Conservation (phyloP, 2,888 invertebrate genomes). For the Arge pagana region DNA sequence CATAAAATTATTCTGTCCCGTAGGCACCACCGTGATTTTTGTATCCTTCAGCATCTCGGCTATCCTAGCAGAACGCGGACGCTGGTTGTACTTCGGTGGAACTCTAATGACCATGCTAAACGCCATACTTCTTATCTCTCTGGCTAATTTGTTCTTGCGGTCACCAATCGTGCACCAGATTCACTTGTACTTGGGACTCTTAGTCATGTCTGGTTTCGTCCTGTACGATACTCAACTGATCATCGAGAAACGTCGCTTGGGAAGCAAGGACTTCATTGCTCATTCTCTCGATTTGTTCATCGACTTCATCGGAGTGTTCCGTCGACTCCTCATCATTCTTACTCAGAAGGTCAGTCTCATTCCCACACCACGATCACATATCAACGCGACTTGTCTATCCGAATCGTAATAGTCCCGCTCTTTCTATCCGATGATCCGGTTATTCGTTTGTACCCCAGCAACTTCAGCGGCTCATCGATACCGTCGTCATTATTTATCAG, state of each 20-base stretch:
- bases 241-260: constrained; percentile 87
- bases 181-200: constrained; percentile 85
- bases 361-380: not conserved
- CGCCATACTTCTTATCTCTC: constrained; percentile 75
- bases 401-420: no score
- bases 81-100: constrained; percentile 89
- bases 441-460: no score
- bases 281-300: constrained; percentile 94
- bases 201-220: constrained; percentile 93
- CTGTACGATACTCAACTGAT: constrained; percentile 97
- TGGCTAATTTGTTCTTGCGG: constrained; percentile 86
- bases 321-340: constrained; percentile 86
- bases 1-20: constrained; percentile 19
- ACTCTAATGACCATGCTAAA: constrained; percentile 82
- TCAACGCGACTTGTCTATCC: no score
- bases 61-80: constrained; percentile 83
- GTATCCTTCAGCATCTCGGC: constrained; percentile 89
- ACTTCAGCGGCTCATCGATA: no score
- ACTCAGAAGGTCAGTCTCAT: constrained; percentile 79
- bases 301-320: constrained; percentile 93
- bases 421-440: no score
- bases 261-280: constrained; percentile 90
- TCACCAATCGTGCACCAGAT: constrained; percentile 80
- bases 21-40: constrained; percentile 82
- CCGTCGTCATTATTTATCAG: no score